Evolutionary conservation across 2,888 invertebrate genomes (phyloP).

Genomic region (Pseudeuparius sepicola): DNA sequence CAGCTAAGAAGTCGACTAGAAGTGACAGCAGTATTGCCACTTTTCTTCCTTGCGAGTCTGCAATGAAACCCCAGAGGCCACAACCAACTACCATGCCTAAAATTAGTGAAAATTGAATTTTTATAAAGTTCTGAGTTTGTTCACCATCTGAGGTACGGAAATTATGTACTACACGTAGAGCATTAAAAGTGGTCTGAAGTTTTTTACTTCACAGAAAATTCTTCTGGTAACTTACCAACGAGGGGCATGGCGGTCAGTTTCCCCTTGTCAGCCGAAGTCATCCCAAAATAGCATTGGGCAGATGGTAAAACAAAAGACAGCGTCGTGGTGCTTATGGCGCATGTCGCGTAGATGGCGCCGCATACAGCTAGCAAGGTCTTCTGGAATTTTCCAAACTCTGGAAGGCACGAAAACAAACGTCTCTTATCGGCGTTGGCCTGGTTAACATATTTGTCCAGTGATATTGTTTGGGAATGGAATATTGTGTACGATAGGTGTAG

Average conservation of each 20-base stretch:
- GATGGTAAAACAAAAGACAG: slow-evolving; percentile 57
- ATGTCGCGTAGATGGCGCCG: slow-evolving; percentile 57
- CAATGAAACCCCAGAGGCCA: slow-evolving; percentile 61
- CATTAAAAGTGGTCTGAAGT: too few species aligned
- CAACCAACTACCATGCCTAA: slow-evolving; percentile 59
- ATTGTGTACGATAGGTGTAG: too few species aligned
- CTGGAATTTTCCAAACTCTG: slow-evolving; percentile 58
- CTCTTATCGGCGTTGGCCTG: too few species aligned
- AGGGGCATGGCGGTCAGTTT: slow-evolving; percentile 50
- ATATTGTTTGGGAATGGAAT: too few species aligned
- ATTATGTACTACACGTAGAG: too few species aligned
- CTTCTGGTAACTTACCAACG: slow-evolving; percentile 47
- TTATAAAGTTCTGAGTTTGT: too few species aligned
- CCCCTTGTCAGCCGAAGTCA: slow-evolving; percentile 48
- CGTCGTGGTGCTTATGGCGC: slow-evolving; percentile 55
- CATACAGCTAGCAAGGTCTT: slow-evolving; percentile 50
- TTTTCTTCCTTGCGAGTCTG: slow-evolving; percentile 56
- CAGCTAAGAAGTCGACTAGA: slow-evolving; percentile 48
- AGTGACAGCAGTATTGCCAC: slow-evolving; percentile 54
- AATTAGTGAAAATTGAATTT: too few species aligned
- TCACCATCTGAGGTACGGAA: too few species aligned
- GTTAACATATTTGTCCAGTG: too few species aligned
- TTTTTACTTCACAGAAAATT: too few species aligned
- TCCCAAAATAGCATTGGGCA: slow-evolving; percentile 47
- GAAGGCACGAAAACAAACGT: too few species aligned